These are phyloP conservation scores for Drosophila lutescens DNA, from an alignment of 2,888 invertebrate species.

Conservation along the genomic window DNA sequence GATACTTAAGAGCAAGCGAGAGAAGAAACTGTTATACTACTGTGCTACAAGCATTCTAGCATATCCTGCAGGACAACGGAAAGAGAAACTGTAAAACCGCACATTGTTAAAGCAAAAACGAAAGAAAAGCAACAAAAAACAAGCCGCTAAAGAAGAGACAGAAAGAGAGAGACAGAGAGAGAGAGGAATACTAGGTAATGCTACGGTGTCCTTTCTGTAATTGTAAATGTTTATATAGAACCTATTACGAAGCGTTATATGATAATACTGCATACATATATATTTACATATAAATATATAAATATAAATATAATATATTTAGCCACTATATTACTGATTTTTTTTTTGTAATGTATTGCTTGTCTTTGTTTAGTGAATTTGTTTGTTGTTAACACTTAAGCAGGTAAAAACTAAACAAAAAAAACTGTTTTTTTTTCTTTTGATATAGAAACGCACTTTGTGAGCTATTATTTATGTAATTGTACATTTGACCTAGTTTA, in stretches of 20 bases:
- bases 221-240: slow-evolving; percentile 47
- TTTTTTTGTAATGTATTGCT: slow-evolving; percentile 41
- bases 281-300: slow-evolving; percentile 24
- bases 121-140: slow-evolving; percentile 16
- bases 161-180: slow-evolving; percentile 11
- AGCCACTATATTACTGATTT: slow-evolving; percentile 50
- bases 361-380: slow-evolving; percentile 45
- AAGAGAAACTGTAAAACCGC: slow-evolving; percentile 56
- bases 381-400: slow-evolving; percentile 68
- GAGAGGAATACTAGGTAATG: slow-evolving; percentile 17
- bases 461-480: slow-evolving; percentile 55
- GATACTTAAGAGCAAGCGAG: slow-evolving; percentile 19
- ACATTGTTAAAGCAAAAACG: slow-evolving; percentile 57
- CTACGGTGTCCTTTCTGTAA: slow-evolving; percentile 41
- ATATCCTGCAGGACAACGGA: slow-evolving; percentile 47
- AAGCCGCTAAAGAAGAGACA: slow-evolving; percentile 1
- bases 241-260: slow-evolving; percentile 46
- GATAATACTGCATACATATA: slow-evolving; percentile 48
- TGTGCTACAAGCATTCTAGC: slow-evolving; percentile 67
- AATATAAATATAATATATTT: slow-evolving; percentile 40
- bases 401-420: slow-evolving; percentile 52
- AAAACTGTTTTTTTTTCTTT: slow-evolving; percentile 56
- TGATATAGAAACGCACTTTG: slow-evolving; percentile 40
- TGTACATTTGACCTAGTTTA: slow-evolving; percentile 63
- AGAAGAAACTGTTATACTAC: slow-evolving; percentile 65